Evolutionary conservation across 2,888 invertebrate genomes (phyloP), one percentile per base, ranked within the genome.

Genomic region (Hipparchia sbordonii): DNA sequence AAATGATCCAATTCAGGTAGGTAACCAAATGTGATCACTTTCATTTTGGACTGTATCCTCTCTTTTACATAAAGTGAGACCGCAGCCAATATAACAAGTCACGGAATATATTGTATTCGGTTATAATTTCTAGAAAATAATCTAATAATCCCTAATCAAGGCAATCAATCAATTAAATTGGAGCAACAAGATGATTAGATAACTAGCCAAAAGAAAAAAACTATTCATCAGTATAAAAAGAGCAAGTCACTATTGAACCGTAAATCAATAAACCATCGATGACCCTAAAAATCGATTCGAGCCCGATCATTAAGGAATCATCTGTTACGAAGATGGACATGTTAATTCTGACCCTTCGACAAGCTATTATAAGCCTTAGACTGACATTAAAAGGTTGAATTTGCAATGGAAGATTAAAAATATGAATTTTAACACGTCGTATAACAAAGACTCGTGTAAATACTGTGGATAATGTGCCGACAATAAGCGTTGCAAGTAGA

Each of bases 251-350:
- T 83, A 87, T 79, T 82, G 78, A 84, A 85, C 82, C 85, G 86
- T 92, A 89, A 92, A 92, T 93, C 91, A 93, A 92, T 92, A 89
- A 89, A 88, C 84, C 86, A 85, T 82, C 83, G 84, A 87, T 87
- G 87, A 85, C 89, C 89, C 87, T 85, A 86, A 87, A 84, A 92
- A 92, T 92, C 86, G 90, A 92, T 91, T 92, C 80, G 83, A 85
- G 85, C 86, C 84, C 82, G 82, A 88, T 91, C 88, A 92, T 93
- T 90, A 92, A 88, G 86, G 84, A 87, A 92, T 92, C 89, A 89
- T 90, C 90, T 89, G 90, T 91, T 90, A 90, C 91, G 86, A 90
- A 91, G 89, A 90, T 84, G 82, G 88, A 93, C 89, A 87, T 89
- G 88, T 92, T 91, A 89, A 92, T 93, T 89, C 76, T 76, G 10